A percentile compares a stretch with the other conserved stretches of the same genome.
phyloP scores from a whole-genome alignment of 2,113 vertebrate species.

The Heliornis fulica region DNA sequence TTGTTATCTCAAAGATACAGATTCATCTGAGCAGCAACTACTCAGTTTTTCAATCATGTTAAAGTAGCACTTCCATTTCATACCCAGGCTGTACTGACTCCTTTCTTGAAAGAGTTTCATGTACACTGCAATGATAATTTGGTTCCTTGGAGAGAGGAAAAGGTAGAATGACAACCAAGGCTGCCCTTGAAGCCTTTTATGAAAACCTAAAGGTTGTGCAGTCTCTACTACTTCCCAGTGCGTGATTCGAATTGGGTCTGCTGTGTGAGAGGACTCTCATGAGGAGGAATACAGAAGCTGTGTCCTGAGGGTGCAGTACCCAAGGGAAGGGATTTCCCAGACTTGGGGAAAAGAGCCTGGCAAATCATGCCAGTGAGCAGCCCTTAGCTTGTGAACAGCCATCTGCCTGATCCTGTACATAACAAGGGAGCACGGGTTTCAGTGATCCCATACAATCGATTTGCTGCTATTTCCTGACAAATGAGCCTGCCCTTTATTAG shows the following conservation, averaged over 20 bases:
- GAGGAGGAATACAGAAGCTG: background rate
- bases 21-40: background rate
- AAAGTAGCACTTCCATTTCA: background rate
- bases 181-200: background rate
- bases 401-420: background rate
- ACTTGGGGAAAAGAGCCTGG: background rate
- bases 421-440: background rate
- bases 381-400: background rate
- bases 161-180: background rate
- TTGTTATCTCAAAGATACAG: background rate
- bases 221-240: background rate
- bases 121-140: background rate
- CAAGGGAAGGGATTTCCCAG: background rate
- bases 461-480: background rate
- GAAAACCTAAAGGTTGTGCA: background rate
- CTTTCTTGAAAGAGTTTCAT: background rate
- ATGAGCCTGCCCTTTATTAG: background rate
- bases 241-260: accelerated
- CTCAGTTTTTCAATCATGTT: background rate
- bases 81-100: background rate
- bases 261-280: background rate
- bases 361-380: background rate
- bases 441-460: background rate
- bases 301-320: background rate
- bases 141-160: background rate